A percentile compares a stretch with the other conserved stretches of the same genome.
Evolutionary conservation across 92 coral and sea anemone genomes (phyloP).

Genomic region (Bergia sp.): DNA sequence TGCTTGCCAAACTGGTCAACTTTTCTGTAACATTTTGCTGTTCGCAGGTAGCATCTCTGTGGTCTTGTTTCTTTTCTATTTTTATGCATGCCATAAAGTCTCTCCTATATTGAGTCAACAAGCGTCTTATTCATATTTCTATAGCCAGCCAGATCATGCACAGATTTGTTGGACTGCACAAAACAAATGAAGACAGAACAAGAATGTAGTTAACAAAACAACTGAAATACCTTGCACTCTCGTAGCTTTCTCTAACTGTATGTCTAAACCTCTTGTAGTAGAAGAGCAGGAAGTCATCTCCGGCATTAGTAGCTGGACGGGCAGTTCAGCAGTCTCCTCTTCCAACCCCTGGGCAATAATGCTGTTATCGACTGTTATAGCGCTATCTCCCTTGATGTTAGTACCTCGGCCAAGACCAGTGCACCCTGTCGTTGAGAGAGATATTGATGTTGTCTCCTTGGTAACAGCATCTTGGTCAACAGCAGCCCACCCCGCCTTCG

Average conservation of each 20-base stretch:
- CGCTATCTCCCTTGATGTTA: not conserved
- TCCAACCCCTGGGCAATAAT: slow-evolving; percentile 67
- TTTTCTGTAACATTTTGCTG: not conserved
- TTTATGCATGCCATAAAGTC: too few species aligned
- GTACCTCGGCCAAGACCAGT: not conserved
- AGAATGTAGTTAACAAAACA: not conserved
- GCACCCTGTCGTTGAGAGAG: not conserved
- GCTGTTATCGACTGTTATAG: slow-evolving; percentile 45
- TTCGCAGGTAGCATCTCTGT: not conserved
- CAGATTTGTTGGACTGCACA: not conserved
- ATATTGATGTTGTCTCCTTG: slow-evolving; percentile 25
- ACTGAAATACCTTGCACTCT: slow-evolving; percentile 61
- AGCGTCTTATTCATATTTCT: too few species aligned
- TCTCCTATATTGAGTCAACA: too few species aligned
- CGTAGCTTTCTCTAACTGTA: slow-evolving; percentile 36
- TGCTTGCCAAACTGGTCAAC: not conserved
- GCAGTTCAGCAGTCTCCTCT: slow-evolving; percentile 59
- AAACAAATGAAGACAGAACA: not conserved
- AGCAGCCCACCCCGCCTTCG: not conserved
- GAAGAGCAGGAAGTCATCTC: not conserved
- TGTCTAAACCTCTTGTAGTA: not conserved
- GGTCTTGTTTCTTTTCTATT: too few species aligned
- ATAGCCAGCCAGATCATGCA: not conserved
- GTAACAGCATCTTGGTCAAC: slow-evolving; percentile 24
- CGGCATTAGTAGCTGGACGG: slow-evolving; percentile 17